Percentiles rank a stretch among this genome's conserved stretches.
phyloP scores from a whole-genome alignment of 1,140 invertebrate genomes.

The Cephus cinctus region DNA sequence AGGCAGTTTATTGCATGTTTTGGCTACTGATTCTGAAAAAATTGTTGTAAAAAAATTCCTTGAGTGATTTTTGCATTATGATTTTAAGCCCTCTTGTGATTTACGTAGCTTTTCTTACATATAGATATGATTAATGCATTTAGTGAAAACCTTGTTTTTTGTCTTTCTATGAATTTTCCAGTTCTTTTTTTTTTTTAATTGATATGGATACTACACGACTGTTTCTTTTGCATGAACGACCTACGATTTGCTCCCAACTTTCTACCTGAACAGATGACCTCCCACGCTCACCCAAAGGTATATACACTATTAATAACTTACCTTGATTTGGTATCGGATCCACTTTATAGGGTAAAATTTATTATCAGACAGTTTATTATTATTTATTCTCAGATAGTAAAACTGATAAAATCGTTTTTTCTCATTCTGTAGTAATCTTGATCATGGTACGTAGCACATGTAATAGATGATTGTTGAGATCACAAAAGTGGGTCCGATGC shows the following conservation, averaged over 20 bases:
- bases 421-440: too few species aligned
- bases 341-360: too few species aligned
- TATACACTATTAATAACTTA: conserved; percentile 35
- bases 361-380: too few species aligned
- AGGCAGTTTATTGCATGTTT: too few species aligned
- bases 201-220: conserved; percentile 35
- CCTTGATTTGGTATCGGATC: too few species aligned
- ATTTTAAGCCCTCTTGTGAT: not conserved
- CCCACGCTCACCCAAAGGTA: conserved; percentile 50
- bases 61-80: not conserved
- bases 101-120: not conserved
- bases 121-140: not conserved
- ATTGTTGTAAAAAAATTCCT: too few species aligned
- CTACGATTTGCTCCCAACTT: conserved; percentile 45
- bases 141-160: not conserved
- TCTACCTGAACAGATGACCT: conserved; percentile 47
- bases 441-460: too few species aligned
- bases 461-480: too few species aligned
- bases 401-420: too few species aligned
- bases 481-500: too few species aligned
- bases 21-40: too few species aligned
- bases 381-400: too few species aligned
- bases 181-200: not conserved
- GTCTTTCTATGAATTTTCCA: not conserved
- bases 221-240: conserved; percentile 54